phyloP scores from a whole-genome alignment of 2,113 vertebrate species.

The Urocolius indicus region DNA sequence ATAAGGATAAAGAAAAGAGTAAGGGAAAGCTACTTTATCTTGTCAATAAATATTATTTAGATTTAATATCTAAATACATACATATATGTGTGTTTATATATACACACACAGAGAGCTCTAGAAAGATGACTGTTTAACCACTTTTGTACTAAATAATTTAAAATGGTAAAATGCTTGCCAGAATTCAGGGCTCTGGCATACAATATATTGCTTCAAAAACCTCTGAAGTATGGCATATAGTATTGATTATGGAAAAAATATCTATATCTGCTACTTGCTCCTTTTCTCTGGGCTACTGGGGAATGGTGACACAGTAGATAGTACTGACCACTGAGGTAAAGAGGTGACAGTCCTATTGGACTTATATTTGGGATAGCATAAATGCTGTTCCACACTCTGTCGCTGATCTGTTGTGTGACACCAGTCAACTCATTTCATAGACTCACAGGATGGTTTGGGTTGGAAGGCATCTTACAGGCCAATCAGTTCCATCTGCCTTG shows the following conservation, averaged over 20 bases:
- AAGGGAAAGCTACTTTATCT: not conserved
- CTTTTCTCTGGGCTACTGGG: not conserved
- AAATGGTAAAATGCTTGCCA: not conserved
- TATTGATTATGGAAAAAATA: not conserved
- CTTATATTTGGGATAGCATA: not conserved
- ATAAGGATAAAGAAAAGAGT: not conserved
- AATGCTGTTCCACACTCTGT: not conserved
- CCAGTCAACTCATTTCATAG: not conserved
- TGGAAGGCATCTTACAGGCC: too few species aligned
- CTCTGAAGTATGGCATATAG: not conserved
- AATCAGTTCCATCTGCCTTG: too few species aligned
- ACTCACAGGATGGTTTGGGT: too few species aligned
- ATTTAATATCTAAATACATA: not conserved
- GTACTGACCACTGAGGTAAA: rapidly evolving
- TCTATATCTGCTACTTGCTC: not conserved
- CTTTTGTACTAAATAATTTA: not conserved
- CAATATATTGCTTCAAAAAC: not conserved
- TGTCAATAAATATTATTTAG: not conserved
- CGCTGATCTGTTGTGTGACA: not conserved
- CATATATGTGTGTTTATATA: not conserved
- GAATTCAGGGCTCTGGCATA: not conserved
- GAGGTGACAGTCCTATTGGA: not conserved
- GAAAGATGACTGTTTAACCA: not conserved
- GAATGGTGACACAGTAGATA: not conserved
- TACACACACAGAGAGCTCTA: not conserved